Percentiles rank a stretch among this genome's conserved stretches.
phyloP scores from a whole-genome alignment of 2,113 vertebrate genomes.

The Gymnorhina tibicen region DNA sequence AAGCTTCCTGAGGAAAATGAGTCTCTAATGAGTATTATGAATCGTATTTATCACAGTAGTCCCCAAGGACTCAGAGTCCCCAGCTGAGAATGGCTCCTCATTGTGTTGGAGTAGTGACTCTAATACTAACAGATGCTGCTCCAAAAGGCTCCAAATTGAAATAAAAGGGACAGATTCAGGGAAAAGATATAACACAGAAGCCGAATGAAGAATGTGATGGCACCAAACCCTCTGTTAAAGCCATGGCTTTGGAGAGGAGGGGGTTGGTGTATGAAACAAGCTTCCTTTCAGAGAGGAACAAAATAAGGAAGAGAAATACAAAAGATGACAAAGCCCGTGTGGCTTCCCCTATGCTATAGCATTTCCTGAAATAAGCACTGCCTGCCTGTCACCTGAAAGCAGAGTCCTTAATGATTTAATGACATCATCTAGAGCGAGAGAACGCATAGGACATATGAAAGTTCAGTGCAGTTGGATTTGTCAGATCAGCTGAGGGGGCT shows the following conservation, averaged over 20 bases:
- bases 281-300: slow-evolving; percentile 31
- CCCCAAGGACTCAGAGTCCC: slow-evolving; percentile 38
- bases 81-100: slow-evolving; percentile 57
- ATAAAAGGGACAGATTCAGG: slow-evolving; percentile 5
- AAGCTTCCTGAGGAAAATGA: slow-evolving; percentile 48
- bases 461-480: neutral
- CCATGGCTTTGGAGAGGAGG: neutral
- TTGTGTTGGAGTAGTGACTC: slow-evolving; percentile 49
- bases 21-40: slow-evolving; percentile 53
- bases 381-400: neutral
- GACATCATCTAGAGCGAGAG: neutral
- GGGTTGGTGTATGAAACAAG: slow-evolving; percentile 4
- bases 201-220: slow-evolving; percentile 13
- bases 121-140: slow-evolving; percentile 52
- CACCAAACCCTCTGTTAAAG: slow-evolving; percentile 14
- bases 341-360: neutral
- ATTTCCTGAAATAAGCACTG: slow-evolving; percentile 43
- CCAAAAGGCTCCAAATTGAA: slow-evolving; percentile 35
- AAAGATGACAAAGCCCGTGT: slow-evolving; percentile 32
- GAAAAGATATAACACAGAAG: neutral
- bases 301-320: slow-evolving; percentile 40
- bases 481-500: neutral
- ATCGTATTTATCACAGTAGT: slow-evolving; percentile 47
- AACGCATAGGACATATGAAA: neutral
- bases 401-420: slow-evolving; percentile 1